These are phyloP conservation scores for Hippoglossus hippoglossus DNA, from an alignment of 2,797 vertebrate genomes.

Conservation along the genomic window DNA sequence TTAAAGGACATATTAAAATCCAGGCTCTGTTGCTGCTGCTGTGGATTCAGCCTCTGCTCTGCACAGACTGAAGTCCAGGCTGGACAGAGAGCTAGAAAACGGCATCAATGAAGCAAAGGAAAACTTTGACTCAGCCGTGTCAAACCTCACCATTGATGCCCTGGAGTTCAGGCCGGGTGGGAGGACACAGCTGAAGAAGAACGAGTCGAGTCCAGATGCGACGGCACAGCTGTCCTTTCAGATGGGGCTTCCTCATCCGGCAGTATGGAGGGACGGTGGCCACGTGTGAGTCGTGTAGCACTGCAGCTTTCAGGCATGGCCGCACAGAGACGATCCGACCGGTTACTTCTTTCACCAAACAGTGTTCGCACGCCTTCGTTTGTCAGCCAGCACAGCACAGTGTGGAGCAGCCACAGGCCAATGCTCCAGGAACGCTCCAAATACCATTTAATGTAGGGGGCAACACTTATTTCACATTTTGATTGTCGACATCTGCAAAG, in stretches of 20 bases:
- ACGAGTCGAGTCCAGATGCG: conserved; percentile 93
- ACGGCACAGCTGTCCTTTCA: conserved; percentile 94
- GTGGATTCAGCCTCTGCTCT: conserved; percentile 81
- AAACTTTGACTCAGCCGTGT: conserved; percentile 86
- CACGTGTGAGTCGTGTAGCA: conserved; percentile 97
- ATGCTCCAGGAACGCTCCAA: conserved; percentile 91
- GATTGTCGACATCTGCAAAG: too few relatives aligned
- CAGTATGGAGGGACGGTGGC: conserved; percentile 91
- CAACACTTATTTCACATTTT: too few relatives aligned
- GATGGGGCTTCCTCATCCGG: conserved; percentile 92
- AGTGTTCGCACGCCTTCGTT: conserved; percentile 88
- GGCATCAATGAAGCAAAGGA: conserved; percentile 88
- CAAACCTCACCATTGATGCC: conserved; percentile 85
- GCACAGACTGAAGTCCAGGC: too few relatives aligned
- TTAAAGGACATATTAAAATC: too few relatives aligned
- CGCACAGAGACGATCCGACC: conserved; percentile 93
- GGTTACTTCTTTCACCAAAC: conserved; percentile 89
- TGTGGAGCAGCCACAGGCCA: conserved; percentile 81
- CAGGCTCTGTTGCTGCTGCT: conserved; percentile 37
- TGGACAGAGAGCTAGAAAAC: conserved; percentile 86
- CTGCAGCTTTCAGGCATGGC: conserved; percentile 91
- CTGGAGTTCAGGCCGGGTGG: conserved; percentile 91
- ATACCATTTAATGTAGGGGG: conserved; percentile 78
- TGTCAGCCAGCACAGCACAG: conserved; percentile 81
- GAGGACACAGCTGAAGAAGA: conserved; percentile 92